phyloP scores from a whole-genome alignment of 2,888 invertebrate genomes.

The Suillia variegata region DNA sequence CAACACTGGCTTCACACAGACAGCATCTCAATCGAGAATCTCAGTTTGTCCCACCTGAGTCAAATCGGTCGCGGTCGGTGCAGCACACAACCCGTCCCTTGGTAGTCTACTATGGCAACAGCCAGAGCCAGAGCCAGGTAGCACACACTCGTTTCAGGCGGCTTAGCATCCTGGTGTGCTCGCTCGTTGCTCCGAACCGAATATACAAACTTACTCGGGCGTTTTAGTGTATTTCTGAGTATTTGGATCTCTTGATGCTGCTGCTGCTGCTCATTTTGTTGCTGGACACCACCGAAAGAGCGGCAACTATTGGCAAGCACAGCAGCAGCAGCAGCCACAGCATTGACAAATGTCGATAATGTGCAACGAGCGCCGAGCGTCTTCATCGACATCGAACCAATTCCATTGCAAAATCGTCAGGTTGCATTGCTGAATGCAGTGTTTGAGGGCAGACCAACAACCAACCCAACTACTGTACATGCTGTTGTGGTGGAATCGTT shows the following conservation, averaged over 20 bases:
- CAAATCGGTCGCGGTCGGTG: too few relatives aligned
- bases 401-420: background rate
- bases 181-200: background rate
- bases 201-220: background rate
- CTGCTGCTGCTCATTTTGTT: background rate
- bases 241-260: background rate
- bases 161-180: background rate
- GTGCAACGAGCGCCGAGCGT: too few relatives aligned
- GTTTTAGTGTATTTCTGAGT: background rate
- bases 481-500: background rate
- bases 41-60: slow-evolving; percentile 6
- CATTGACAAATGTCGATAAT: slow-evolving; percentile 8
- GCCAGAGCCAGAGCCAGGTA: background rate
- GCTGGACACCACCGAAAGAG: slow-evolving; percentile 5
- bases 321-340: background rate
- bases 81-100: background rate
- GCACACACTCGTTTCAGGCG: background rate
- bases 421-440: background rate
- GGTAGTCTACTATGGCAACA: background rate
- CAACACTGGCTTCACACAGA: slow-evolving; percentile 14
- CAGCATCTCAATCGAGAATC: slow-evolving; percentile 34
- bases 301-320: slow-evolving; percentile 4
- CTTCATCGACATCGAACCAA: background rate
- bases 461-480: background rate
- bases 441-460: background rate